Base-by-base conservation (phyloP, 2,797 vertebrate species). In the Cuniculus paca region DNA sequence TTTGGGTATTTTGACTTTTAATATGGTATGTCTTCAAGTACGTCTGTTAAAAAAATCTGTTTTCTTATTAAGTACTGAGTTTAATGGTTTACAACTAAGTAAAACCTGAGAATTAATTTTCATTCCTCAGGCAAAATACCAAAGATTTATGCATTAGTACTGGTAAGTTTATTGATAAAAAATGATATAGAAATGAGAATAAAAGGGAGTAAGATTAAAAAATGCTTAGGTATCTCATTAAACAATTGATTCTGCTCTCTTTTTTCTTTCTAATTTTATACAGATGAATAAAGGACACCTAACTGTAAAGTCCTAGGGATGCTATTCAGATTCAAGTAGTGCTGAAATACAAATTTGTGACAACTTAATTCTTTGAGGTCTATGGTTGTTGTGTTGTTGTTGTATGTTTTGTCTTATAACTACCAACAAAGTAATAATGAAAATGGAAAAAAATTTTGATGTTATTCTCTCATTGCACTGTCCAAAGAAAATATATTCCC, bases 401-500 rank as follows among this genome's bases (percentile, higher is more conserved):
- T 92, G 19, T 88, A 39, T 93, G 2, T 72, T 86, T 92, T 93
- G 36, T 80, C 90, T 95, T 87, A 58, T 83, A 90, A 34, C 84
- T 90, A 88, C 88, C 50, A 78, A 91, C 86, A 93, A 95, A 77
- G 34, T 95, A 92, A 96, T 91, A 93, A 97, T 78, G 79, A 97
- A 96, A 96, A 70, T 92, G 89, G 88, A 88, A 2, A 93, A 77
- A 12, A 9, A 81, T 81, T 96, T 93, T 96, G 94, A 9, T 90
- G n/a, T 94, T 86, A 31, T 58, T 86, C n/a, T 98, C 98, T 96
- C 95, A 75, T 50, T 98, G 90, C 65, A 36, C 96, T 81, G 20
- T 94, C 81, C 34, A 90, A 96, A 97, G 97, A 92, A 96, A 97
- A 97, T 88, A 90, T 84, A 96, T 95, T 94, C 93, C 60, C 50